These are phyloP conservation scores for Sceliomorpha sp. DNA, from an alignment of 2,888 invertebrate genomes.

Conservation along the genomic window DNA sequence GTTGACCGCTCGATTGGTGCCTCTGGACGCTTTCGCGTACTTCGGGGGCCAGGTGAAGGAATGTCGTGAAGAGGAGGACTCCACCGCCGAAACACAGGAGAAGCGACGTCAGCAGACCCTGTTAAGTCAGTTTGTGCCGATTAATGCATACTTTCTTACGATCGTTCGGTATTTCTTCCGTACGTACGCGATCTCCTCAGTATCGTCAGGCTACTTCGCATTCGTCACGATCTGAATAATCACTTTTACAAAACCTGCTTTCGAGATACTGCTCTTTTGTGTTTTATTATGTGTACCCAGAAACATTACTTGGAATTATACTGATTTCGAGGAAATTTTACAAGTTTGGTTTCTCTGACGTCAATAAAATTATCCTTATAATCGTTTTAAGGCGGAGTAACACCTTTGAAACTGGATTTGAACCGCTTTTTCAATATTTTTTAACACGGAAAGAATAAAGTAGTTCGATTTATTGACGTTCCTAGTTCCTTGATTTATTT, in stretches of 20 bases:
- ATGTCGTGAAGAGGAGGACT: conserved; percentile 84
- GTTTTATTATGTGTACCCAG: too few relatives aligned
- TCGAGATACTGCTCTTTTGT: background rate
- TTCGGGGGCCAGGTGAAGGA: conserved; percentile 85
- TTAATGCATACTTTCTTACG: background rate
- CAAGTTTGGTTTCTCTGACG: too few relatives aligned
- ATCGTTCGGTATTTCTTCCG: background rate
- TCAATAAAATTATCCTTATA: too few relatives aligned
- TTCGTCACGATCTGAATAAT: background rate
- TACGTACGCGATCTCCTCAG: background rate
- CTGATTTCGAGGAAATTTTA: too few relatives aligned
- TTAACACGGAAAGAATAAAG: too few relatives aligned
- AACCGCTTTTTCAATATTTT: too few relatives aligned
- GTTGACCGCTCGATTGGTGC: conserved; percentile 79
- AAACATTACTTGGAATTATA: too few relatives aligned
- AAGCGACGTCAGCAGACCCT: conserved; percentile 82
- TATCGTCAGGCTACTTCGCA: background rate
- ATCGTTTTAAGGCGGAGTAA: too few relatives aligned
- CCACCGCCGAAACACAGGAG: conserved; percentile 85
- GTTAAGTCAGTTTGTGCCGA: conserved; percentile 34
- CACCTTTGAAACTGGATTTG: too few relatives aligned
- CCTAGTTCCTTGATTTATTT: too few relatives aligned
- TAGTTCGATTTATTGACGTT: too few relatives aligned
- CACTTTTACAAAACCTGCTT: background rate
- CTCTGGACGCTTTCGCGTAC: conserved; percentile 83